A percentile compares a stretch with the other conserved stretches of the same genome.
phyloP scores from a whole-genome alignment of 2,888 invertebrate genomes.

The Hipparchia semele region DNA sequence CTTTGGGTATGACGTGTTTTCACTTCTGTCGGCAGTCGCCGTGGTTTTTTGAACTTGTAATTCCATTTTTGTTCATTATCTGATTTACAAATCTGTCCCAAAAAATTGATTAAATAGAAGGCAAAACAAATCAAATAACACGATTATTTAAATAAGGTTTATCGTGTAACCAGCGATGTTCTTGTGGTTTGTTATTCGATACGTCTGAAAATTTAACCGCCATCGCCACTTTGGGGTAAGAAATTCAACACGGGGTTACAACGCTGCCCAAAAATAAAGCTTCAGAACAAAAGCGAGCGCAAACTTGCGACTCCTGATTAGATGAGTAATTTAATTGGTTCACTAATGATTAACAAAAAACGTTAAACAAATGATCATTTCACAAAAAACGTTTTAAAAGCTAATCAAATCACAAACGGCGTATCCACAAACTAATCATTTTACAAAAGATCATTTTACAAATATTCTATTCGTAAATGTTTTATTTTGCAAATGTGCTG shows the following conservation, averaged over 20 bases:
- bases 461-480: too few species aligned
- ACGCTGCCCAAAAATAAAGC: slow-evolving; percentile 46
- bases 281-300: slow-evolving; percentile 39
- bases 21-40: too few species aligned
- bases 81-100: background rate
- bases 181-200: slow-evolving; percentile 40
- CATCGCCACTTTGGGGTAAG: slow-evolving; percentile 44
- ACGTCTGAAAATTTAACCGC: slow-evolving; percentile 44
- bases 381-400: too few species aligned
- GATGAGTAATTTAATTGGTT: background rate
- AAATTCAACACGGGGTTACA: slow-evolving; percentile 49
- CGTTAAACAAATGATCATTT: too few species aligned
- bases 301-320: slow-evolving; percentile 11
- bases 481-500: too few species aligned
- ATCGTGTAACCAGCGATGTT: slow-evolving; percentile 15
- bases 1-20: too few species aligned
- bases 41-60: background rate
- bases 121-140: slow-evolving; percentile 17
- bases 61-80: background rate
- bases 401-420: too few species aligned
- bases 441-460: too few species aligned
- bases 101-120: background rate
- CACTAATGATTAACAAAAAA: too few species aligned
- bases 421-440: too few species aligned
- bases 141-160: background rate